A percentile compares a stretch with the other conserved stretches of the same genome.
Conservation (phyloP, 1,140 invertebrate species). For the Cotesia glomerata region DNA sequence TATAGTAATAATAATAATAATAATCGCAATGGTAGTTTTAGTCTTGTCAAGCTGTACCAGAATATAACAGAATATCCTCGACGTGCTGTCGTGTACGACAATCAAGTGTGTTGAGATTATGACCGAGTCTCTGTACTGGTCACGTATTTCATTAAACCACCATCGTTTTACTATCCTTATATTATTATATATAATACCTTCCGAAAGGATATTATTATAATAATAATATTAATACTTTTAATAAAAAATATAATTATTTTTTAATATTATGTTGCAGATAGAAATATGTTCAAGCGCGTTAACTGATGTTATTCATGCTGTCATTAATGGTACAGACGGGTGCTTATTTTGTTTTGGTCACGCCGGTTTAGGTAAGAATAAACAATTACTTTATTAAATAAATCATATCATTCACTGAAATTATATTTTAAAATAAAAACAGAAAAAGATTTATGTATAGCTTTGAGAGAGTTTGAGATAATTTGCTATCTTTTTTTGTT, state of each 20-base stretch:
- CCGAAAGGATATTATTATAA: too few relatives aligned
- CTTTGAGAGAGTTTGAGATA: background rate
- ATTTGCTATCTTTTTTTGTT: background rate
- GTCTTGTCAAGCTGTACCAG: background rate
- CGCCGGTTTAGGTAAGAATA: constrained; percentile 80
- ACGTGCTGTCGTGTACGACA: constrained; percentile 39
- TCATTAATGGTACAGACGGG: constrained; percentile 91
- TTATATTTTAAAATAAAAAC: background rate
- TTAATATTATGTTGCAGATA: constrained; percentile 69
- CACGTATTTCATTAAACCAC: constrained; percentile 64
- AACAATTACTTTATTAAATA: background rate
- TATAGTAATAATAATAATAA: too few relatives aligned
- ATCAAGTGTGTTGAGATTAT: constrained; percentile 63
- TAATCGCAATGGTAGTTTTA: too few relatives aligned
- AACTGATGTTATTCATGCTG: constrained; percentile 91
- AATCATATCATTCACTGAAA: background rate
- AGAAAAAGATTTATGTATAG: background rate
- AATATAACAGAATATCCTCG: constrained; percentile 8
- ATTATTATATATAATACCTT: too few relatives aligned
- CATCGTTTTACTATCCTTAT: constrained; percentile 38
- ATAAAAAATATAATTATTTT: constrained; percentile 14
- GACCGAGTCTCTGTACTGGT: constrained; percentile 54
- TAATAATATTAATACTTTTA: too few relatives aligned
- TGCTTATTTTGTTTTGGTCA: constrained; percentile 93
- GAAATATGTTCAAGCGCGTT: constrained; percentile 89